A percentile compares a stretch with the other conserved stretches of the same genome.
Evolutionary conservation across 2,113 vertebrate species (phyloP).

Genomic region (Shinisaurus crocodilurus): DNA sequence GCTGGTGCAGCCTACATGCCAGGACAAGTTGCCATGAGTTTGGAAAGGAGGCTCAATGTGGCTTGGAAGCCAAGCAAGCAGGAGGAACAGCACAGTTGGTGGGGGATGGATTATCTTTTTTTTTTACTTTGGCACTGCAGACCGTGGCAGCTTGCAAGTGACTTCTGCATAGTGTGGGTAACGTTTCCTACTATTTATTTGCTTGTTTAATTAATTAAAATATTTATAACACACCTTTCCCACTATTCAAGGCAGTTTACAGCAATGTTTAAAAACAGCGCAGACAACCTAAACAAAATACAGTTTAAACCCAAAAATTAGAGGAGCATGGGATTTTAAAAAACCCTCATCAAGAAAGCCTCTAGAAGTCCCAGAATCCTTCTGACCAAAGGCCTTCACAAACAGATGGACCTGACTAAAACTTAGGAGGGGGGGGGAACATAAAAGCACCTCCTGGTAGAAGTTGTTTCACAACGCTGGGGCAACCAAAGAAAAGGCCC

Average conservation of each 20-base stretch:
- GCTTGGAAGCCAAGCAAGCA: slow-evolving; percentile 11
- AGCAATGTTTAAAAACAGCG: background rate
- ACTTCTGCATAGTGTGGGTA: background rate
- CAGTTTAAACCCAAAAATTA: background rate
- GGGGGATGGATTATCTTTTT: background rate
- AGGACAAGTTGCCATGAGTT: background rate
- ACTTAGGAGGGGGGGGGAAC: background rate
- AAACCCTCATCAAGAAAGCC: background rate
- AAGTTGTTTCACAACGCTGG: background rate
- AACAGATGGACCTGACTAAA: background rate
- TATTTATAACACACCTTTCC: background rate
- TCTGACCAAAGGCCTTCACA: background rate
- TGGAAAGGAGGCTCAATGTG: background rate
- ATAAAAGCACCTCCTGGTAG: background rate
- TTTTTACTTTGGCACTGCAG: background rate
- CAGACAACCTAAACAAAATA: background rate
- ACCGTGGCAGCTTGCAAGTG: background rate
- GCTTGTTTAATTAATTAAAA: slow-evolving; percentile 11
- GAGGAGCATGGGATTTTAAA: background rate
- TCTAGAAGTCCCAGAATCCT: background rate
- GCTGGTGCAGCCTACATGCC: background rate
- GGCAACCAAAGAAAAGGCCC: background rate
- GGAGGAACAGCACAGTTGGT: slow-evolving; percentile 6
- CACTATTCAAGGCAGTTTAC: background rate
- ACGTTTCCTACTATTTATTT: background rate